Conservation (phyloP, 1,140 invertebrate genomes). For the Uloborus diversus region DNA sequence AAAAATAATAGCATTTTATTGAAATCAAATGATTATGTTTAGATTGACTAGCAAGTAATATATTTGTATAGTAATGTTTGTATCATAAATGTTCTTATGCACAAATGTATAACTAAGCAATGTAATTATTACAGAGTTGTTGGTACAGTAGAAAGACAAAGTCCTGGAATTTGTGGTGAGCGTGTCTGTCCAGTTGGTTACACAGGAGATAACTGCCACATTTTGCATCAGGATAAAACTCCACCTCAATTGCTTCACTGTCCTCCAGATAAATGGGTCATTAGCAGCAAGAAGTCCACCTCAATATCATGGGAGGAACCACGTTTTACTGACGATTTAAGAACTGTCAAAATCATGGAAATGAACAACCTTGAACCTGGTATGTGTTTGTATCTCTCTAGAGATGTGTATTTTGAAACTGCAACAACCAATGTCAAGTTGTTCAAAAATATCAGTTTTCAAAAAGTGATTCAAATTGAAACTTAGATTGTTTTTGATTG, state of each 20-base stretch:
- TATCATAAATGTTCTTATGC: too few relatives aligned
- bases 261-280: conserved; percentile 92
- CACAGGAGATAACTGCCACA: conserved; percentile 82
- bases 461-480: too few relatives aligned
- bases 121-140: too few relatives aligned
- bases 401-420: too few relatives aligned
- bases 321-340: conserved; percentile 87
- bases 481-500: too few relatives aligned
- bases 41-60: too few relatives aligned
- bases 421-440: too few relatives aligned
- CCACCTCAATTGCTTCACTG: conserved; percentile 88
- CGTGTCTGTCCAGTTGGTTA: conserved; percentile 86
- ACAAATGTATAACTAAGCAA: too few relatives aligned
- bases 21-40: too few relatives aligned
- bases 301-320: conserved; percentile 95
- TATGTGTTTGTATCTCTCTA: background rate
- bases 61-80: too few relatives aligned
- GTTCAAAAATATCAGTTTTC: too few relatives aligned
- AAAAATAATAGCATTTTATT: too few relatives aligned
- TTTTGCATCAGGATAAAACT: conserved; percentile 83
- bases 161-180: conserved; percentile 89
- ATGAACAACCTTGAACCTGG: conserved; percentile 88
- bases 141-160: conserved; percentile 88
- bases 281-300: conserved; percentile 89
- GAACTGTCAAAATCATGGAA: conserved; percentile 77